Base-by-base conservation (phyloP, 2,797 vertebrate genomes). In the Myotis pilosus region DNA sequence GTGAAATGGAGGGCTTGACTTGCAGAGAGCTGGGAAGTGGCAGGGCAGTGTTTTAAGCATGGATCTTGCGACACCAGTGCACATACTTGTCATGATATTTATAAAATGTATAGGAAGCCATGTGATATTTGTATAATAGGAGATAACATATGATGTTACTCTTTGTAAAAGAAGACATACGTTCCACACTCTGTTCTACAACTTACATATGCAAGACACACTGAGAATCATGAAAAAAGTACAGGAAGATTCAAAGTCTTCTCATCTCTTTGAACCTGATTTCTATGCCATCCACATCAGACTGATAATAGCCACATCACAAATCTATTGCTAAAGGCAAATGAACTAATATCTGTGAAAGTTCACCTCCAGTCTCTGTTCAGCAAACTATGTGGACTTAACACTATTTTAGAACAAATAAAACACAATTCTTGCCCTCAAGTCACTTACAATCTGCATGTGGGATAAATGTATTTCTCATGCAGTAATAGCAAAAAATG, bases 1-100 rank as follows among this genome's bases (percentile, higher is more conserved):
- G 86, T 84, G 87, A 95, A 95, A 89, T 78, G 33, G 49, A 96
- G 44, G 60, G 10, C 76, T 76, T 92, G 86, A 84, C 36, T 84
- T 36, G 2, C 23, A 51, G 4, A 13, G 53, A 71, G 85, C 28
- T 38, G 10, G 12, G 64, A 64, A 87, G 68, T 69, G 44, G 7
- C 30, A 84, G 22, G 44, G 1, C 0, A 87, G 9, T 25, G 1
- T 51, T 44, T 87, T 82, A 57, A 84, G 30, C n/a, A 55, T 82
- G 44, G 8, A 22, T 68, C 19, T 94, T 89, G 38, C 72, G 28
- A 78, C 23, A 28, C 38, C 23, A 55, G 2, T 22, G 7, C 15
- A 87, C 25, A 79, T 6, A 19, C 22, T 51, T 51, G 33, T 30
- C 44, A 80, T 60, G 10, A 60, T 36, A 41, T 49, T 15, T 86